Evolutionary conservation across 1,140 invertebrate species (phyloP).

Genomic region (Ladona fulva): DNA sequence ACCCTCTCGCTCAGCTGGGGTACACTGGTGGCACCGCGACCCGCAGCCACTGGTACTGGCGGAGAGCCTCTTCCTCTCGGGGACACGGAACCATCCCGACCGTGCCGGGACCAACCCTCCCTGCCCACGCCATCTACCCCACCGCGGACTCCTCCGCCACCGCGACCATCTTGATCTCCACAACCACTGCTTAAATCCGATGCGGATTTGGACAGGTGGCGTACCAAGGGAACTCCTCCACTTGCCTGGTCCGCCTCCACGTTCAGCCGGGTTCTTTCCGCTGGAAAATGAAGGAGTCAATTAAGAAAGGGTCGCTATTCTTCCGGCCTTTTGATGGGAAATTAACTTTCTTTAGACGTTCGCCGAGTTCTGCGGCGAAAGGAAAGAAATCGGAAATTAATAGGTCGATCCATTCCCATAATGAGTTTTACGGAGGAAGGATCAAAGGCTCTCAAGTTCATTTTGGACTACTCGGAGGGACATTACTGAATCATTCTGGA

Average conservation of each 20-base stretch:
- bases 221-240: conserved; percentile 22
- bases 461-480: no score
- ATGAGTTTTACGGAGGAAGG: no score
- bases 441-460: no score
- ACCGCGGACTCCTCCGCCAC: conserved; percentile 20
- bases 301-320: no score
- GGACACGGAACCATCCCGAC: conserved; percentile 36
- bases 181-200: conserved; percentile 34
- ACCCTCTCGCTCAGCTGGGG: conserved; percentile 29
- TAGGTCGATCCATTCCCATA: no score
- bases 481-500: no score
- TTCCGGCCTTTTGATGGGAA: no score
- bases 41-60: conserved; percentile 22
- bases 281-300: conserved; percentile 9
- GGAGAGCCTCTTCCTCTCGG: conserved; percentile 25
- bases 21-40: conserved; percentile 30
- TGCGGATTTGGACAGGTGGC: conserved; percentile 38
- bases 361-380: no score
- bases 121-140: conserved; percentile 31
- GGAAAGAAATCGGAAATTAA: no score
- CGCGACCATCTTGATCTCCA: conserved; percentile 18
- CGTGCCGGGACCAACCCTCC: conserved; percentile 32
- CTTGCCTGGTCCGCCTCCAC: conserved; percentile 12
- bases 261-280: conserved; percentile 21
- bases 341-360: no score